Conservation (phyloP, 2,797 vertebrate species). For the Melanotaenia boesemani region DNA sequence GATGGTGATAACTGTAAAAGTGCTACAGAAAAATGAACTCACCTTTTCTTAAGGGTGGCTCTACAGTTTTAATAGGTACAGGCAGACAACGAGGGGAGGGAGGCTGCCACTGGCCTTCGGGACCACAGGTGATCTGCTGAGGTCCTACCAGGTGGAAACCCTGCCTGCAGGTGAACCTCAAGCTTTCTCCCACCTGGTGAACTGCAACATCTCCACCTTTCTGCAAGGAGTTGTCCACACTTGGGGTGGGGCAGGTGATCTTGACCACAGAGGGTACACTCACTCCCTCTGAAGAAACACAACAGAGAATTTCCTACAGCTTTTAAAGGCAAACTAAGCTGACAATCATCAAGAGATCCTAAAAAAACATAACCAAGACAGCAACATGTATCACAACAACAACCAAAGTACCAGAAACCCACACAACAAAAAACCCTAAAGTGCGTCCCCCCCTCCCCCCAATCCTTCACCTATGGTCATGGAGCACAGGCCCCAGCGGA, state of each 20-base stretch:
- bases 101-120: conserved; percentile 62
- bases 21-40: not conserved
- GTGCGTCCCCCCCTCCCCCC: no score
- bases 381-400: no score
- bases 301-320: no score
- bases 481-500: no score
- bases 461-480: no score
- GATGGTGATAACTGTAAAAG: no score
- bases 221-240: conserved; percentile 51
- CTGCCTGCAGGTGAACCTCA: conserved; percentile 54
- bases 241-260: conserved; percentile 50
- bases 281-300: no score
- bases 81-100: conserved; percentile 55
- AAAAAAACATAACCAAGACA: no score
- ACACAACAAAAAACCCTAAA: no score
- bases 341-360: no score
- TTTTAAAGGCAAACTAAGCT: no score
- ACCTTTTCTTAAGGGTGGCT: not conserved
- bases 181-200: conserved; percentile 17
- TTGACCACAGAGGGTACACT: not conserved
- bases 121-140: conserved; percentile 49
- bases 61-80: not conserved
- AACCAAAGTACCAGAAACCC: no score
- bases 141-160: conserved; percentile 61
- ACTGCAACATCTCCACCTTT: not conserved